phyloP scores from a whole-genome alignment of 2,113 vertebrate species.

The zebrafish (Danio rerio) region GRCz12tu NC_133196.1:34967501-34968000 shows the following conservation, averaged over 20 bases:
- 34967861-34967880: slow-evolving; percentile 85
- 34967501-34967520: too few species aligned
- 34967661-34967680: neutral
- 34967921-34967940: slow-evolving; percentile 89
- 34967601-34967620: neutral
- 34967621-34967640: neutral
- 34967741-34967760: slow-evolving; percentile 98
- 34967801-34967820: too few species aligned
- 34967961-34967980: slow-evolving; percentile 93
- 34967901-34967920: slow-evolving; percentile 92
- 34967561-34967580: too few species aligned
- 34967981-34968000: slow-evolving; percentile 95
- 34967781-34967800: slow-evolving; percentile 82
- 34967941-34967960: slow-evolving; percentile 89
- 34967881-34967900: slow-evolving; percentile 90
- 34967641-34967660: neutral
- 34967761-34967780: slow-evolving; percentile 94
- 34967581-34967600: neutral
- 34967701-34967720: slow-evolving; percentile 90
- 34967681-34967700: slow-evolving; percentile 82
- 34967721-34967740: slow-evolving; percentile 93
- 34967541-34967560: too few species aligned
- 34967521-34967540: too few species aligned
- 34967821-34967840: neutral
- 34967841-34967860: neutral